Base-by-base conservation (phyloP, 2,113 vertebrate species). In the Nannospalax galili region DNA sequence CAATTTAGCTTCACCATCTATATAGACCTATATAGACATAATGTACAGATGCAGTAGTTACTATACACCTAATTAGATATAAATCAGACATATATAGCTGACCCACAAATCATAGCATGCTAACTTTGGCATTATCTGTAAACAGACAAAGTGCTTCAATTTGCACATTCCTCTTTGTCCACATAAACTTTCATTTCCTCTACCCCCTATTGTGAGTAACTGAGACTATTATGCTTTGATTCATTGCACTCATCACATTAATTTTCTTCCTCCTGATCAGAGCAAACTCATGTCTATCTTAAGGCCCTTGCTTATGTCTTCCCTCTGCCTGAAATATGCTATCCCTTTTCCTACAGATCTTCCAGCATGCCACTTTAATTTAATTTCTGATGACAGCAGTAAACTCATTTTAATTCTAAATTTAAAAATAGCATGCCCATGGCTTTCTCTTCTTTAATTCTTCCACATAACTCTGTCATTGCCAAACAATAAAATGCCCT, bases 351-450 rank as follows among this genome's bases (percentile, higher is more conserved):
- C 42, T 84, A 40, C 45, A 9, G 11, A 11, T 6, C 4, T 20
- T 32, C 14, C 17, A 42, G 1, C 20, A 26, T n/a, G 24, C 58
- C 45, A 12, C 8, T 24, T 15, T 67, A 67, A 67, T 32, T 37
- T 56, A 56, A 73, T 77, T 84, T 58, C 35, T 84, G 11, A 12
- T 79, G 62, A 64, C 20, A 26, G 1, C 24, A 37, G 17, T 42
- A 74, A 30, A 65, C 40, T 37, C 40, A 35, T 69, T 81, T 56
- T 40, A 56, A n/a, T 48, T 94, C 37, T 30, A 69, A 8, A 28
- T 37, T n/a, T 42, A 24, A 42, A 14, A 17, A 12, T 22, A 28
- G 24, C 5, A 0, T 30, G 11, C 30, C 0, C 0, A 26, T 20
- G 5, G 12, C 40, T 19, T 37, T 52, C 67, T 75, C 26, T 88